phyloP scores from a whole-genome alignment of 2,888 invertebrate genomes.

The Abrostola triplasia region DNA sequence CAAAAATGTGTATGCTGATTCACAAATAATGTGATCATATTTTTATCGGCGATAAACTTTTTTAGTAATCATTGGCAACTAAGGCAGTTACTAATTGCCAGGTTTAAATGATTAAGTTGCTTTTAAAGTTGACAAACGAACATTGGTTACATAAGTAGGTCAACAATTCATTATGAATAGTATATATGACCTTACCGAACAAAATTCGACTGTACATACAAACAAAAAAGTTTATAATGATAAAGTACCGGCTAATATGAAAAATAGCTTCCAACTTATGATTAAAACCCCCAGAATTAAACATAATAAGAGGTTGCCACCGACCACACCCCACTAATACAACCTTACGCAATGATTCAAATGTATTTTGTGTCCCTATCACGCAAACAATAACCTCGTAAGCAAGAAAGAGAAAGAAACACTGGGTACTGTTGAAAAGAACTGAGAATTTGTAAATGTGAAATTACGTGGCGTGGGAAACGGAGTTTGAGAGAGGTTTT shows the following conservation, averaged over 20 bases:
- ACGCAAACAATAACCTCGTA: slow-evolving; percentile 23
- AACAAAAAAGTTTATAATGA: slow-evolving; percentile 53
- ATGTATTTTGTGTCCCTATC: slow-evolving; percentile 69
- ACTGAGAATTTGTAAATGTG: slow-evolving; percentile 60
- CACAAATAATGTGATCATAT: no score
- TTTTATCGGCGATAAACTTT: no score
- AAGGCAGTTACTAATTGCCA: slow-evolving; percentile 5
- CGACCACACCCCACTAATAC: slow-evolving; percentile 80
- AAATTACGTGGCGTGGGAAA: slow-evolving; percentile 75
- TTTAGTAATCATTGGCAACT: neutral
- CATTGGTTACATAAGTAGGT: slow-evolving; percentile 36
- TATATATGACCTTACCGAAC: slow-evolving; percentile 37
- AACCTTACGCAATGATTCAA: slow-evolving; percentile 73
- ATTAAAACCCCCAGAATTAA: slow-evolving; percentile 78
- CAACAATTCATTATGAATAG: slow-evolving; percentile 46
- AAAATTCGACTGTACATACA: slow-evolving; percentile 30
- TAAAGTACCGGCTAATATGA: slow-evolving; percentile 61
- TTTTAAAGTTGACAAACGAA: slow-evolving; percentile 39
- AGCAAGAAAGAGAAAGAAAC: slow-evolving; percentile 61
- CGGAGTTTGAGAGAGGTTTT: slow-evolving; percentile 44
- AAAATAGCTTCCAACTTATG: slow-evolving; percentile 74
- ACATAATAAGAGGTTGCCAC: slow-evolving; percentile 80
- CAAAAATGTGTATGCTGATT: no score
- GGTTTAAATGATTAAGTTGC: slow-evolving; percentile 10
- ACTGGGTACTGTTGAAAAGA: slow-evolving; percentile 53